These are phyloP conservation scores for Archaeoteleia sp. DNA, from an alignment of 2,888 invertebrate species.

Conservation along the genomic window DNA sequence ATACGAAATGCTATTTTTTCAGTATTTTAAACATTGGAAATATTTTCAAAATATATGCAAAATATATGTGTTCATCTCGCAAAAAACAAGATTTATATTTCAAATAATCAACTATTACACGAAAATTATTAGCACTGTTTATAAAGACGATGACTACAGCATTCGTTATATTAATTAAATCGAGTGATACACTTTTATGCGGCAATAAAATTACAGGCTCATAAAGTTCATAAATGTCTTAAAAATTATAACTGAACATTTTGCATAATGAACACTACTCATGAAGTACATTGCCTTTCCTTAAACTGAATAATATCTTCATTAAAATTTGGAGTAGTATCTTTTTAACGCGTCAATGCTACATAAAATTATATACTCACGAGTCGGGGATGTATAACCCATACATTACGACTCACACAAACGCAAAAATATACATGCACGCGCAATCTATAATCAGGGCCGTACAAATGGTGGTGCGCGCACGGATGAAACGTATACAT, in stretches of 20 bases:
- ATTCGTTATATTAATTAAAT: conserved; percentile 23
- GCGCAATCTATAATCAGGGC: conserved; percentile 37
- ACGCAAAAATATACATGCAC: not conserved
- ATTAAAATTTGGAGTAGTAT: conserved; percentile 44
- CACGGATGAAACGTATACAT: not conserved
- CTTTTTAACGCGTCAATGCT: conserved; percentile 28
- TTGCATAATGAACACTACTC: conserved; percentile 28
- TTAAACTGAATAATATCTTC: conserved; percentile 36
- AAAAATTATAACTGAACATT: conserved; percentile 38
- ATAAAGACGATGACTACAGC: conserved; percentile 13
- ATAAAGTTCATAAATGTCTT: conserved; percentile 32
- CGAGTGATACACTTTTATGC: conserved; percentile 28
- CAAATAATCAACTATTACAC: no score
- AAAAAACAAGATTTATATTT: no score
- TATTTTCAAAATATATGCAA: no score
- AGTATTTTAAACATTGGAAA: no score
- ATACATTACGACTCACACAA: conserved; percentile 25
- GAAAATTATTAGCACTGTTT: conserved; percentile 1
- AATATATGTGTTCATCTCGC: no score
- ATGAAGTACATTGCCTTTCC: conserved; percentile 9
- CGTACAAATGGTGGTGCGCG: conserved; percentile 2
- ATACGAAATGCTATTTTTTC: no score
- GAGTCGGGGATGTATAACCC: conserved; percentile 36
- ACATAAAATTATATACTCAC: conserved; percentile 27
- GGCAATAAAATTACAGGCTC: conserved; percentile 37